Conservation (phyloP, 2,888 invertebrate species). For the Polia nebulosa region DNA sequence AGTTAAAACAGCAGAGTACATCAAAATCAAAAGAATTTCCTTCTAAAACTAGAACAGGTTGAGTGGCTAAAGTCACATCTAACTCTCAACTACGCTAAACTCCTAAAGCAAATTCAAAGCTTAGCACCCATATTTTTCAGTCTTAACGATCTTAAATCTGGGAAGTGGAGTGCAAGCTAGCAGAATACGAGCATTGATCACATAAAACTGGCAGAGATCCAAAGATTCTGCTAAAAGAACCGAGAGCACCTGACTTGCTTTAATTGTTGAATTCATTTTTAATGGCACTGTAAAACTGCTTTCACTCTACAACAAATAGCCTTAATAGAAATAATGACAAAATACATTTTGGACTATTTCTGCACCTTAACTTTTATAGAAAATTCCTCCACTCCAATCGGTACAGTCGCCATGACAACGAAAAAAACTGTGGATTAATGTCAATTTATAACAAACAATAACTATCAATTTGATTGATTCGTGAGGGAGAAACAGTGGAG, state of each 20-base stretch:
- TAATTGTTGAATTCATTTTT: constrained; percentile 36
- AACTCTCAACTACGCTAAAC: constrained; percentile 8
- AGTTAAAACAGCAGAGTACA: not conserved
- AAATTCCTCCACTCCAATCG: no score
- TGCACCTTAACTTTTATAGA: not conserved
- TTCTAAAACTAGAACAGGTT: not conserved
- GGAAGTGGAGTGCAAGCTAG: constrained; percentile 41
- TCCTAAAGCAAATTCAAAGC: constrained; percentile 42
- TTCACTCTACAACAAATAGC: not conserved
- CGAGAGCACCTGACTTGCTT: constrained; percentile 33
- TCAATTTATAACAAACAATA: no score
- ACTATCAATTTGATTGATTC: not conserved
- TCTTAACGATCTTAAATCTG: constrained; percentile 55
- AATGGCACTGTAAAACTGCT: not conserved
- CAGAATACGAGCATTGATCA: constrained; percentile 46
- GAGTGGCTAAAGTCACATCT: constrained; percentile 2
- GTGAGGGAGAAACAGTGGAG: no score
- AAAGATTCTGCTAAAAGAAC: constrained; percentile 33
- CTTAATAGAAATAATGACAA: not conserved
- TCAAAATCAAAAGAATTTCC: not conserved
- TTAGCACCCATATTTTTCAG: constrained; percentile 49
- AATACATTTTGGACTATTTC: not conserved
- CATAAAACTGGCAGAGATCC: constrained; percentile 51
- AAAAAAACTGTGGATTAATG: no score
- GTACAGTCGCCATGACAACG: no score